Evolutionary conservation across 92 coral and sea anemone species (phyloP).

Genomic region (Zoanthus sansibaricus): DNA sequence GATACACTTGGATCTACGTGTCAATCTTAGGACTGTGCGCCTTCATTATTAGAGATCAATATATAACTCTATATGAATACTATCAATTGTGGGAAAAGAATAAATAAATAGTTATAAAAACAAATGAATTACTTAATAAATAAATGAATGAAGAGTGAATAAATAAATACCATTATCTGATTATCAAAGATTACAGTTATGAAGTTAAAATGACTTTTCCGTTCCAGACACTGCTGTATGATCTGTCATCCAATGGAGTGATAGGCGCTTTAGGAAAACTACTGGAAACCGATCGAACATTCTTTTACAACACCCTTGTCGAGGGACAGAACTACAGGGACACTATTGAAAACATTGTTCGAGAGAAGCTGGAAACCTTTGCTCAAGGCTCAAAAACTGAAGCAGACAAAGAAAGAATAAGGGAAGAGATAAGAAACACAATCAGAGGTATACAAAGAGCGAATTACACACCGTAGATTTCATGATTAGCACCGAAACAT

Average conservation of each 20-base stretch:
- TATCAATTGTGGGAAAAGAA: too few relatives aligned
- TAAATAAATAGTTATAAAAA: too few relatives aligned
- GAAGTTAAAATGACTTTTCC: not conserved
- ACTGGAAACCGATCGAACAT: conserved; percentile 55
- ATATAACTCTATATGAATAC: too few relatives aligned
- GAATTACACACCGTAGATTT: not conserved
- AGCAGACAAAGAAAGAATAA: conserved; percentile 49
- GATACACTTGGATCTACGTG: too few relatives aligned
- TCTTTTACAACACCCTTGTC: conserved; percentile 41
- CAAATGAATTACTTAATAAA: too few relatives aligned
- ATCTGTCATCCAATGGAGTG: conserved; percentile 37
- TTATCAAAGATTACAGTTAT: not conserved
- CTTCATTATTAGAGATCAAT: too few relatives aligned
- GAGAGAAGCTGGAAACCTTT: conserved; percentile 49
- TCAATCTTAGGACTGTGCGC: too few relatives aligned
- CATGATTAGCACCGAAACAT: not conserved
- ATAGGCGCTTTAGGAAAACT: conserved; percentile 54
- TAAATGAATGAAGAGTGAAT: too few relatives aligned
- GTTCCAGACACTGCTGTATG: conserved; percentile 50
- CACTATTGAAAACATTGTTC: conserved; percentile 31
- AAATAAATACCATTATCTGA: too few relatives aligned
- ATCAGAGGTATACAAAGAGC: conserved; percentile 32
- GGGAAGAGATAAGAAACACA: conserved; percentile 49
- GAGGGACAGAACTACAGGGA: conserved; percentile 55
- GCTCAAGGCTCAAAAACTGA: conserved; percentile 49